Evolutionary conservation across 2,113 vertebrate genomes (phyloP).

Genomic region (Zosterops pallidus): DNA sequence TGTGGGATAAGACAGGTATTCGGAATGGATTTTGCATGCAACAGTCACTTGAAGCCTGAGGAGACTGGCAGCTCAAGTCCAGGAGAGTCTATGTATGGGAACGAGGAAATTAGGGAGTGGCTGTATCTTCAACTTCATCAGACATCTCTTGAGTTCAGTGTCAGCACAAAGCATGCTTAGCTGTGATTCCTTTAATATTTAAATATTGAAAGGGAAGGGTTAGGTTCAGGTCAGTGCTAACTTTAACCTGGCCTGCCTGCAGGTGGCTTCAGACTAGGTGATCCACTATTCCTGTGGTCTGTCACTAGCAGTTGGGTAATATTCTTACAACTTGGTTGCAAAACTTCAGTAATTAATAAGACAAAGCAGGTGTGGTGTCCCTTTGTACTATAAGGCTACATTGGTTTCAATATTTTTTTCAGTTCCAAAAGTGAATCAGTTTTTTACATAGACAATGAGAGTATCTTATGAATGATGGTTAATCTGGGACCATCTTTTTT

Average conservation of each 20-base stretch:
- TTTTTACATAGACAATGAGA: not conserved
- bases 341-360: not conserved
- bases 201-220: not conserved
- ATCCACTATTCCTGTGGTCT: not conserved
- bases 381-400: not conserved
- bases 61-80: not conserved
- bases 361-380: not conserved
- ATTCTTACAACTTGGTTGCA: not conserved
- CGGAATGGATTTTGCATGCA: not conserved
- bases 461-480: not conserved
- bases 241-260: not conserved
- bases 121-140: accelerated
- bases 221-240: not conserved
- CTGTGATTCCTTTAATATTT: not conserved
- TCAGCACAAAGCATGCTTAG: not conserved
- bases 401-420: not conserved
- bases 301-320: not conserved
- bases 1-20: not conserved
- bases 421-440: not conserved
- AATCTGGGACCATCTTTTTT: not conserved
- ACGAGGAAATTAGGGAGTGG: not conserved
- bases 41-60: not conserved
- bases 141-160: accelerated
- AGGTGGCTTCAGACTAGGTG: not conserved
- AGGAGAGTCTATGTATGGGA: not conserved